Base-by-base conservation (phyloP, 2,888 invertebrate species). In the Parascotia fuliginaria region DNA sequence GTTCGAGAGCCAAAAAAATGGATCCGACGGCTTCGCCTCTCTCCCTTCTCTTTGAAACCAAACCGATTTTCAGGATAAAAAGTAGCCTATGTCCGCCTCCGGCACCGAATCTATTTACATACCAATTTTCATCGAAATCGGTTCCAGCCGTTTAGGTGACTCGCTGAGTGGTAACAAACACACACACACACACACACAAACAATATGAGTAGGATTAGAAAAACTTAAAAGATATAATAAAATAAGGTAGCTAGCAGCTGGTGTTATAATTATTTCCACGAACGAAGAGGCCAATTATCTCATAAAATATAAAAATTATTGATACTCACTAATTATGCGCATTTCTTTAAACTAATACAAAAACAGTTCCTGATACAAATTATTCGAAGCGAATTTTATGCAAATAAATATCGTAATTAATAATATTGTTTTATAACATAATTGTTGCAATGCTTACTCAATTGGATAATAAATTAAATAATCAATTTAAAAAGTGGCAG, bases 321-420 rank as follows among this genome's bases (percentile, higher is more conserved):
- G 14, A 32, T 31, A 38, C n/a, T 9, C 9, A 16, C 4, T 22
- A 48, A 50, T 39, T n/a, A 49, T 41, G 28, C 22, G 14, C 34
- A 44, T 36, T 16, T 48, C 33, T 34, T 22, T 28, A 38, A 29
- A 19, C 14, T 40, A 31, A n/a, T 22, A 36, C 27, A 51, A 40
- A 33, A 53, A 44, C 34, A 44, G 32, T 48, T 54, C 38, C 44
- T 46, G 39, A 32, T 62, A 9, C 31, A 9, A 39, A 44, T 48
- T 40, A 37, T 53, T 36, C 43, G 39, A 63, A 42, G 56, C 34
- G 38, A 48, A 55, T 60, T 65, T 60, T 49, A 58, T 66, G 52
- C 57, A 66, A 65, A 65, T 65, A 56, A 59, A 61, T 29, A 43
- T 29, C 55, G 36, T 60, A 55, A 62, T 58, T 63, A 66, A 48